Evolutionary conservation across 1,140 invertebrate species (phyloP), one percentile per base, ranked within the genome.

Genomic region (Aphidius ervi): DNA sequence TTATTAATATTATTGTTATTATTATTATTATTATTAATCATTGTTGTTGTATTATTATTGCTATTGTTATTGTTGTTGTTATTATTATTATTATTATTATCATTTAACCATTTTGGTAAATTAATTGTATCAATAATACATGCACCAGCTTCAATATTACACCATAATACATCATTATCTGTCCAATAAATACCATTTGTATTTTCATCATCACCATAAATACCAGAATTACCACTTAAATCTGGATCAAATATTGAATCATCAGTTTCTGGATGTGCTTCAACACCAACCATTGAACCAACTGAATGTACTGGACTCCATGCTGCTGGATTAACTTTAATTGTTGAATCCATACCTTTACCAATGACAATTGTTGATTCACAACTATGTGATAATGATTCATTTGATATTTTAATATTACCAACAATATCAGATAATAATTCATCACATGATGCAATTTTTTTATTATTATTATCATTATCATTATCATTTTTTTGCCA

Each of bases 261-360:
- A 73, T 92, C 89, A 59, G 87, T 87, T 74, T 91, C 89, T 9
- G 89, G 89, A 74, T 91, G 88, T 39, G 87, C 89, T 79, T 92
- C 89, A 69, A 86, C 87, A 9, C 88, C 89, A 9, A 83, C 79
- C 74, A 92, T 86, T 42, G 89, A 92, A 5, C 90, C 90, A 9
- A 91, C 88, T 64, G 89, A 91, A 65, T 89, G 84, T 9, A 92
- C 88, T 10, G 90, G 90, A 72, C 88, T 91, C 90, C 90, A 92
- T 23, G 89, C 88, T 69, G 88, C 84, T 42, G 88, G 88, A 79
- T 90, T 90, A 63, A 79, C 72, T 64, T 80, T 80, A 0, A 80
- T 67, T 42, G 76, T 77, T 63, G 69, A 76, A 9, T 73, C 60
- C 77, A 80, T 80, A 56, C 77, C 77, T 65, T 80, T 78, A 45